Evolutionary conservation across 2,113 vertebrate genomes (phyloP).

Genomic region (Barnardius zonarius): DNA sequence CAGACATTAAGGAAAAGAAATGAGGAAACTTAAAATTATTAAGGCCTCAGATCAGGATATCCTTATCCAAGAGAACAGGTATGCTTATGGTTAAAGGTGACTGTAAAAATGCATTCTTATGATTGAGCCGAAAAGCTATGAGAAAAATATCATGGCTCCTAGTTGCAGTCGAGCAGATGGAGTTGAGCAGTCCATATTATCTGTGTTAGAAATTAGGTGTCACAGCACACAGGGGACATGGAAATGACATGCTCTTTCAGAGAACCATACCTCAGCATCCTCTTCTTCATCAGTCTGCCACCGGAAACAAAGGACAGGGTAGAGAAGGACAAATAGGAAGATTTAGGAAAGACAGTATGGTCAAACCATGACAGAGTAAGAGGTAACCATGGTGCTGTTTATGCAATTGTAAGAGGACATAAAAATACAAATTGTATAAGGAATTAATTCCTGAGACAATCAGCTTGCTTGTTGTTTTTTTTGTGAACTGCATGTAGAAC

Average conservation of each 20-base stretch:
- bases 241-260: constrained; percentile 39
- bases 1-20: neutral
- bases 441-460: neutral
- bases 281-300: constrained; percentile 92
- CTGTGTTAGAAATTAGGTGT: constrained; percentile 38
- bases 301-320: constrained; percentile 55
- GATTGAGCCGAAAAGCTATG: neutral
- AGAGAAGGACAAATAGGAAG: constrained; percentile 70
- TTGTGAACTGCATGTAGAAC: neutral
- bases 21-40: neutral
- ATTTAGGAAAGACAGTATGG: constrained; percentile 61
- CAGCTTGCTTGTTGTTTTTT: neutral
- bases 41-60: neutral
- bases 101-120: neutral
- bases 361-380: neutral
- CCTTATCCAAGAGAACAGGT: neutral
- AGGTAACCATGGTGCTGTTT: constrained; percentile 23
- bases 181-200: neutral
- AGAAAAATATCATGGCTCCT: constrained; percentile 11
- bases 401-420: neutral
- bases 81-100: neutral
- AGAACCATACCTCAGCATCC: constrained; percentile 82
- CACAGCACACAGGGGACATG: constrained; percentile 30
- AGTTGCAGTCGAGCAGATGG: neutral
- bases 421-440: neutral